A percentile compares a stretch with the other conserved stretches of the same genome.
These are phyloP conservation scores for Pseudochromis fuscus DNA, from an alignment of 2,797 vertebrate genomes.

Conservation along the genomic window DNA sequence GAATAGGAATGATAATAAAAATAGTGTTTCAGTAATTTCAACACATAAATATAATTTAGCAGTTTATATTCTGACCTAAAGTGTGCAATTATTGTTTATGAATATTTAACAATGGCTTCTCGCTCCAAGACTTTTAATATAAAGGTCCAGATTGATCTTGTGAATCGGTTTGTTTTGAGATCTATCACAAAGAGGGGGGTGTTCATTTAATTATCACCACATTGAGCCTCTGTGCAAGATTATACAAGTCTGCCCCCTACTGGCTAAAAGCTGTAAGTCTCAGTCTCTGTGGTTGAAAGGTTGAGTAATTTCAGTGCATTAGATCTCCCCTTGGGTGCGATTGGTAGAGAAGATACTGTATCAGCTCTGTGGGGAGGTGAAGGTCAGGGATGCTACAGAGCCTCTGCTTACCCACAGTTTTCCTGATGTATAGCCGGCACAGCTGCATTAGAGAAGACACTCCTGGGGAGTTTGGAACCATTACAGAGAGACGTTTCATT, in stretches of 20 bases:
- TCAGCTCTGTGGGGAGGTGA: constrained; percentile 84
- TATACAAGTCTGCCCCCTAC: constrained; percentile 73
- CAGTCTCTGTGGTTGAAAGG: not conserved
- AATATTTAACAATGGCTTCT: constrained; percentile 18
- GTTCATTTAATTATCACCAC: constrained; percentile 2
- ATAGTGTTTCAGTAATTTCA: not conserved
- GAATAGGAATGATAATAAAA: not conserved
- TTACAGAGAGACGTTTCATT: constrained; percentile 50
- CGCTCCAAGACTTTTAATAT: not conserved
- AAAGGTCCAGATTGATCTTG: constrained; percentile 1
- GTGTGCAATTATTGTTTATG: constrained; percentile 4
- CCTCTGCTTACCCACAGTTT: constrained; percentile 83
- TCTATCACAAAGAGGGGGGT: not conserved
- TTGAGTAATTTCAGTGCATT: not conserved
- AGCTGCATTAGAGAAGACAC: constrained; percentile 86
- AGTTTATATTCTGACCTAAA: not conserved
- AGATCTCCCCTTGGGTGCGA: constrained; percentile 19
- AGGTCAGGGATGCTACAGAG: constrained; percentile 82
- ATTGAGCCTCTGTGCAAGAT: constrained; percentile 13
- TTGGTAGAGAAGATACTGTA: constrained; percentile 79
- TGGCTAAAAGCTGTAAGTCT: constrained; percentile 30
- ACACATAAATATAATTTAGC: not conserved
- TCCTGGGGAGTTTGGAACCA: constrained; percentile 37
- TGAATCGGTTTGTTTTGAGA: constrained; percentile 7
- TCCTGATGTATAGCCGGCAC: constrained; percentile 88